Conservation (phyloP, 2,888 invertebrate genomes). For the Operophtera brumata region DNA sequence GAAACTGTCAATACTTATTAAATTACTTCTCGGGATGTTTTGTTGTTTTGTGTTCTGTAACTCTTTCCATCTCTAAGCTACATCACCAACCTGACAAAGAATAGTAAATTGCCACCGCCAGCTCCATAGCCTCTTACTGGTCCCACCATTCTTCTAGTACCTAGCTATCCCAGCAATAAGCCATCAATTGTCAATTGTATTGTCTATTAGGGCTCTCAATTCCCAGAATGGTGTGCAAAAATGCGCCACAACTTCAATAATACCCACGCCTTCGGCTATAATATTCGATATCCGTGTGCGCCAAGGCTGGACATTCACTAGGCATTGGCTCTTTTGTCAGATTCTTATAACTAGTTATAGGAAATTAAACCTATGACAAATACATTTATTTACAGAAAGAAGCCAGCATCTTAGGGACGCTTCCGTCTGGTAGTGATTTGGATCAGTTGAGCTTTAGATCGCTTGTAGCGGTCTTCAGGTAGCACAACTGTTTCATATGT, state of each 20-base stretch:
- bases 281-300: slow-evolving; percentile 32
- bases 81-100: neutral
- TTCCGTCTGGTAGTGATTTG: too few species aligned
- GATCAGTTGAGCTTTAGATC: too few species aligned
- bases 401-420: too few species aligned
- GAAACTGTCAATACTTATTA: too few species aligned
- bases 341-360: slow-evolving; percentile 3
- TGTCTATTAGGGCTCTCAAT: neutral
- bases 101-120: neutral
- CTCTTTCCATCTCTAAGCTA: neutral
- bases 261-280: neutral
- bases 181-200: neutral
- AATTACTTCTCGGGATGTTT: too few species aligned
- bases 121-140: neutral
- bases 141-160: neutral
- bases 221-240: neutral
- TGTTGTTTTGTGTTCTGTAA: too few species aligned
- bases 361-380: too few species aligned
- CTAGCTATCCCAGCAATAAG: slow-evolving; percentile 1
- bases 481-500: too few species aligned
- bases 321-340: slow-evolving; percentile 21
- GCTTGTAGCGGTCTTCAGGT: too few species aligned
- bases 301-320: slow-evolving; percentile 43
- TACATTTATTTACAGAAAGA: too few species aligned
- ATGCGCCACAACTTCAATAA: neutral